Evolutionary conservation across 2,113 vertebrate species (phyloP).

Genomic region (Grammomys dolichurus): DNA sequence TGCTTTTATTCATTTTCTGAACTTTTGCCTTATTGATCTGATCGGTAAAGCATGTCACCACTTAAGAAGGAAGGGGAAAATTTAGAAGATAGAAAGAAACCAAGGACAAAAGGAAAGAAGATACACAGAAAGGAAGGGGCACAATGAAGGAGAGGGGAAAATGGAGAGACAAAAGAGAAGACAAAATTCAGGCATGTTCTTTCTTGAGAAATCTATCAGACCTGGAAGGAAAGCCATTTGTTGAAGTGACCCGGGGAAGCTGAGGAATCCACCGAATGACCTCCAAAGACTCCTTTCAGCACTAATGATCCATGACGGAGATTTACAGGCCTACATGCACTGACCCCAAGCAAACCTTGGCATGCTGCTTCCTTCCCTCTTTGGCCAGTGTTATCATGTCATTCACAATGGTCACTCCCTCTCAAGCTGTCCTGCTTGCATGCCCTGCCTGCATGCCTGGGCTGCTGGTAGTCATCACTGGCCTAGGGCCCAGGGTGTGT

Average conservation of each 20-base stretch:
- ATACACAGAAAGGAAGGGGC: too few species aligned
- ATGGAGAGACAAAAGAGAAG: neutral
- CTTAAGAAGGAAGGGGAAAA: neutral
- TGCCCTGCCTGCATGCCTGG: neutral
- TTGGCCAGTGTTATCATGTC: constrained; percentile 54
- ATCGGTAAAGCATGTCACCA: neutral
- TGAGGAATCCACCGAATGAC: neutral
- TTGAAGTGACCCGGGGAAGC: constrained; percentile 27
- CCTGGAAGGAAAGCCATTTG: constrained; percentile 21
- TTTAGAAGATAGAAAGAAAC: neutral
- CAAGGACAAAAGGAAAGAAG: neutral
- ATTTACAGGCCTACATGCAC: constrained; percentile 25
- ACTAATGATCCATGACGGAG: neutral
- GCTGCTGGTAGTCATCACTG: neutral
- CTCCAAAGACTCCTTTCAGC: constrained; percentile 39
- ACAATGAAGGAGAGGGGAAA: neutral
- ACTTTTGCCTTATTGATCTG: neutral
- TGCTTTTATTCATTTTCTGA: neutral
- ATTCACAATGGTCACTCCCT: constrained; percentile 4
- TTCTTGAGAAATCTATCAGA: constrained; percentile 51
- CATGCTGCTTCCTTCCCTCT: neutral
- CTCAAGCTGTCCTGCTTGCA: neutral
- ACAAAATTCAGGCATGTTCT: neutral
- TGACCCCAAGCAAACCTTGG: constrained; percentile 37
- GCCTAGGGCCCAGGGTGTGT: neutral